Conservation (phyloP, 1,140 invertebrate species). For the Pinna nobilis region DNA sequence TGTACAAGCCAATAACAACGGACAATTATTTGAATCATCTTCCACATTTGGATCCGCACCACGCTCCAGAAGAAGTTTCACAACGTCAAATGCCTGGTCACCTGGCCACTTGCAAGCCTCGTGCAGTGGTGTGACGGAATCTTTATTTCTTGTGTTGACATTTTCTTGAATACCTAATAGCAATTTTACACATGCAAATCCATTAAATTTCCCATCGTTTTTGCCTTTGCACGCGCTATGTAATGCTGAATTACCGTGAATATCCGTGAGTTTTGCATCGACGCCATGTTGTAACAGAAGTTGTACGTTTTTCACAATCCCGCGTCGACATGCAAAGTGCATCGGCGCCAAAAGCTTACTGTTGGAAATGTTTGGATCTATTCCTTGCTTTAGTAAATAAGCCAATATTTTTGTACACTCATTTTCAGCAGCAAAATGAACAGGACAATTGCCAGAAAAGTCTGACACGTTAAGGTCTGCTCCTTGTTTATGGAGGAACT, state of each 20-base stretch:
- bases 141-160: slow-evolving; percentile 19
- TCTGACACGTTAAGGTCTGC: slow-evolving; percentile 5
- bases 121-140: slow-evolving; percentile 20
- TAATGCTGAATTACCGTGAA: not conserved
- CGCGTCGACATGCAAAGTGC: slow-evolving; percentile 17
- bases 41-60: slow-evolving; percentile 8
- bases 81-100: slow-evolving; percentile 12
- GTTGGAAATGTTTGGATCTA: not conserved
- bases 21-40: slow-evolving; percentile 8
- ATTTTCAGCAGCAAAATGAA: slow-evolving; percentile 25
- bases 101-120: slow-evolving; percentile 15
- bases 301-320: not conserved
- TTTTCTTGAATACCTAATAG: not conserved
- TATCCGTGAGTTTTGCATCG: slow-evolving; percentile 1
- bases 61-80: not conserved
- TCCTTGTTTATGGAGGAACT: slow-evolving; percentile 3
- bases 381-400: not conserved
- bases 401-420: not conserved
- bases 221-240: slow-evolving; percentile 2
- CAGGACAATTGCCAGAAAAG: not conserved
- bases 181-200: not conserved
- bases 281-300: slow-evolving; percentile 14
- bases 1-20: slow-evolving; percentile 26
- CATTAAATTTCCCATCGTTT: not conserved
- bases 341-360: slow-evolving; percentile 3